These are phyloP conservation scores for Perithous albicinctus DNA, from an alignment of 2,888 invertebrate species.

Conservation along the genomic window DNA sequence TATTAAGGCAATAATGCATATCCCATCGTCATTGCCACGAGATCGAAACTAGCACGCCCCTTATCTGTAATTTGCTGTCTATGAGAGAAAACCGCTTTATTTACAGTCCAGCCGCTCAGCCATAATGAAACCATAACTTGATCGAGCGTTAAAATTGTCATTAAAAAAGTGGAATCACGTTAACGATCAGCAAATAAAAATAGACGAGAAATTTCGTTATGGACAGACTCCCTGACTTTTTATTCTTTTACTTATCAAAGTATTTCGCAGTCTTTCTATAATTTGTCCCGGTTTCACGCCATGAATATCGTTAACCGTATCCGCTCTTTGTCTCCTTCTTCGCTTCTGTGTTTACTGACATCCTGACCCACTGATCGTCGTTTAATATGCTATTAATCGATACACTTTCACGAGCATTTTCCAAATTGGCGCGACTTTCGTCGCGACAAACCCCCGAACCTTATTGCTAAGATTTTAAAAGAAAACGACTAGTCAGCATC, in stretches of 20 bases:
- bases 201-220: background rate
- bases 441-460: background rate
- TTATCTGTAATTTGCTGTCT: conserved; percentile 33
- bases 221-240: conserved; percentile 16
- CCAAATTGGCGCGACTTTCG: conserved; percentile 13
- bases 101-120: background rate
- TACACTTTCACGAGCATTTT: conserved; percentile 56
- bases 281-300: conserved; percentile 41
- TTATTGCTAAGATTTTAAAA: background rate
- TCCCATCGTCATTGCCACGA: conserved; percentile 27
- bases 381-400: conserved; percentile 44
- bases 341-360: conserved; percentile 39
- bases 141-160: background rate
- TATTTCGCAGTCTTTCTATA: background rate
- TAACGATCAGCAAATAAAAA: too few species aligned
- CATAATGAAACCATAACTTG: background rate
- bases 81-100: background rate
- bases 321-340: conserved; percentile 16
- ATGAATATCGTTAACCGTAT: conserved; percentile 11
- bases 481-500: background rate
- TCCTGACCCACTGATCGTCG: conserved; percentile 52
- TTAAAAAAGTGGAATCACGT: background rate
- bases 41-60: conserved; percentile 50
- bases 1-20: conserved; percentile 44
- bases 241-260: background rate